Evolutionary conservation across 1,140 invertebrate genomes (phyloP), one percentile per base, ranked within the genome.

Genomic region (Hylyphantes graminicola): DNA sequence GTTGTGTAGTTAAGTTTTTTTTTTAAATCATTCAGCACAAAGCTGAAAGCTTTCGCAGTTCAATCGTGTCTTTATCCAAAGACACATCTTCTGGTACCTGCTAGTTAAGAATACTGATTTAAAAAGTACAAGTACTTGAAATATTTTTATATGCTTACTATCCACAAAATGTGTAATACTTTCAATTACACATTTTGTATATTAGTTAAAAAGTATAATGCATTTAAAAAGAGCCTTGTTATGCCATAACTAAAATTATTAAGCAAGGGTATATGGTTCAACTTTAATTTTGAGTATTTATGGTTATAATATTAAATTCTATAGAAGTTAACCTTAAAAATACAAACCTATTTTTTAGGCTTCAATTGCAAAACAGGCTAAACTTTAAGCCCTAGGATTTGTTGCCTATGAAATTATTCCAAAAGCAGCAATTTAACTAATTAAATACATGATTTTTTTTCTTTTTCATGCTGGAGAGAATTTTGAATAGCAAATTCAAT

Each of bases 121-220:
- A 19, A 57, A 61, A 76, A 76, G 74, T 76, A 76, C 74, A 76
- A 76, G 64, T 76, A 64, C 54, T 76, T 74, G 53, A 12, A 76
- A 76, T 76, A 76, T 76, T 76, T 76, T 76, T 76, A 76, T 76
- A 76, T 54, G 51, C 35, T 50, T 17, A 21, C 64, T 17, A 76
- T 76, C 63, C 64, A 54, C 74, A 0, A 35, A 64, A 50, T 57
- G 54, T 74, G 50, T 53, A 70, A 70, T 70, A 70, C 48, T 53
- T 70, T 70, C 17, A 70, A 51, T 70, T 70, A 70, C 50, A 70
- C 67, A 17, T 51, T 70, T 70, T 70, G n/a, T 70, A 70, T 10
- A 48, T 13, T n/a, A n/a, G 68, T 53, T 70, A 70, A 70, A 70
- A 8, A 53, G 50, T 53, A 70, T 70, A 17, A 10, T 53, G 51